Base-by-base conservation (phyloP, 2,888 invertebrate species). In the Drosophila yooni region DNA sequence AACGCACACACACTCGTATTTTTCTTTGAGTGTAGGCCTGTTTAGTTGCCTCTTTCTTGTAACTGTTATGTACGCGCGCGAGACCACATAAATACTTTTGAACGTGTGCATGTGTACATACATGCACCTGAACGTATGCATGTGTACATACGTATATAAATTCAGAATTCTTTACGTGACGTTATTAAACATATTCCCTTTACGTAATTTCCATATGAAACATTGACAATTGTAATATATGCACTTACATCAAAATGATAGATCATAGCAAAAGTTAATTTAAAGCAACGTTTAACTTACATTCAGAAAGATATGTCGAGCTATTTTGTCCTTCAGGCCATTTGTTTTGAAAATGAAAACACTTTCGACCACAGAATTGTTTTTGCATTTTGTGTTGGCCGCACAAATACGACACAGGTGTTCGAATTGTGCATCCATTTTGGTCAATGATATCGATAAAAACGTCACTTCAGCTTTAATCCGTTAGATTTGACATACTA, bases 341-440 rank as follows among this genome's bases (percentile, higher is more conserved):
- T 78, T 64, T 29, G 92, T 92, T 75, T 92, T 91, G 63, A 92
- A 83, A 54, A 92, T 92, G 64, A 91, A 92, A 63, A 92, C 92
- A 74, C 91, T 91, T 74, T 92, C 92, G 31, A 90, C 86, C 11
- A 91, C 87, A 0, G 92, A 91, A 72, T 91, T 89, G 40, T 59
- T 91, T 74, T 83, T 91, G 66, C 82, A 83, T 76, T 91, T 92
- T 6, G 92, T 92, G 58, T 92, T 90, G 25, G 89, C 92, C 51
- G 92, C 92, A 77, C 92, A 92, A 62, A 92, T 88, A 52, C 92
- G 92, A 61, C 92, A 92, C 65, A 92, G 82, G 79, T 86, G 90
- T 59, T 92, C 92, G 27, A 92, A 91, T 52, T 91, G 90, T 33
- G 82, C 75, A 72, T 91, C 91, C 91, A 91, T 91, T n/a, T 67